Evolutionary conservation across 2,888 invertebrate species (phyloP).

Genomic region (Nemotelus nigrinus): DNA sequence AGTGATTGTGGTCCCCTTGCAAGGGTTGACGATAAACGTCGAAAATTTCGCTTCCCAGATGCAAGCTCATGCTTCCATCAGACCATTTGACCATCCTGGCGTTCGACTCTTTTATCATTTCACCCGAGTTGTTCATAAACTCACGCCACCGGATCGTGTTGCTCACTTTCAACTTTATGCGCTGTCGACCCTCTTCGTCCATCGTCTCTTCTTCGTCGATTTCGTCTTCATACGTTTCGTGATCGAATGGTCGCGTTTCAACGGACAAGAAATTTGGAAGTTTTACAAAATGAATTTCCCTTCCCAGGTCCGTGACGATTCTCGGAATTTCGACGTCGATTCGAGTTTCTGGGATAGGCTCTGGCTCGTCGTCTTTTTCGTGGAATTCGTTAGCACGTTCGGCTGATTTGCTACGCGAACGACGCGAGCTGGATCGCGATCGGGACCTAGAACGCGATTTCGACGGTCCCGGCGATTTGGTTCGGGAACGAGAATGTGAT

Average conservation of each 20-base stretch:
- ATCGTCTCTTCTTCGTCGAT: slow-evolving; percentile 97
- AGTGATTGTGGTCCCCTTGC: slow-evolving; percentile 96
- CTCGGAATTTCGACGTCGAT: slow-evolving; percentile 98
- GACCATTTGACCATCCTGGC: slow-evolving; percentile 97
- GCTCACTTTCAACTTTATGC: slow-evolving; percentile 92
- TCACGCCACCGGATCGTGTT: slow-evolving; percentile 97
- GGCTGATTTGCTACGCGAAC: slow-evolving; percentile 60
- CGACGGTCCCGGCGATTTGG: slow-evolving; percentile 46
- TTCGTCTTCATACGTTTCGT: slow-evolving; percentile 96
- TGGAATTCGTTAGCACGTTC: slow-evolving; percentile 66
- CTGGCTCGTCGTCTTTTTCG: slow-evolving; percentile 80
- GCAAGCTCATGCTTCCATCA: slow-evolving; percentile 96
- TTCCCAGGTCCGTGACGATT: slow-evolving; percentile 91
- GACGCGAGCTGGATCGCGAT: slow-evolving; percentile 61
- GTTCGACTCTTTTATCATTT: slow-evolving; percentile 89
- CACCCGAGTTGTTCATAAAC: slow-evolving; percentile 81
- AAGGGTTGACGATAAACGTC: slow-evolving; percentile 95
- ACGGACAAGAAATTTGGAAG: slow-evolving; percentile 98
- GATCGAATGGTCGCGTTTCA: slow-evolving; percentile 95
- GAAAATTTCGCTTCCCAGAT: slow-evolving; percentile 97
- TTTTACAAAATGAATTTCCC: slow-evolving; percentile 94
- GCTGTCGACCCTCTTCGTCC: slow-evolving; percentile 92
- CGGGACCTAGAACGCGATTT: slow-evolving; percentile 59
- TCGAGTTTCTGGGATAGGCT: slow-evolving; percentile 88
- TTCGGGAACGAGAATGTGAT: slow-evolving; percentile 50